phyloP scores from a whole-genome alignment of 2,888 invertebrate species.

The Acleris sparsana region DNA sequence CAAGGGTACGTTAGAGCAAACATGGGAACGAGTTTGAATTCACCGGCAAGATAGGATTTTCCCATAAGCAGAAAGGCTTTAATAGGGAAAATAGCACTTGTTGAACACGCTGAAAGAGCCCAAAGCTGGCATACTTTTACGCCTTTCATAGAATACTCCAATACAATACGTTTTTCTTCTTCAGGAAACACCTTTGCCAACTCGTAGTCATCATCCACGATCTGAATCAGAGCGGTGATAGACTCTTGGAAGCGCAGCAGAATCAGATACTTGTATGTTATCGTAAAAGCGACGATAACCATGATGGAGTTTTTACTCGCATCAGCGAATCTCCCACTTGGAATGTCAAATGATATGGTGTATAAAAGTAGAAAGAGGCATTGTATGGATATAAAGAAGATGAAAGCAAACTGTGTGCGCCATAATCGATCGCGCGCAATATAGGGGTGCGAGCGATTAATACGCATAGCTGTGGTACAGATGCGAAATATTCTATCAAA shows the following conservation, averaged over 20 bases:
- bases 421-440: constrained; percentile 46
- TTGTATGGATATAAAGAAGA: constrained; percentile 37
- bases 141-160: constrained; percentile 51
- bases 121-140: constrained; percentile 55
- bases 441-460: constrained; percentile 54
- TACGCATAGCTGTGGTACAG: constrained; percentile 45
- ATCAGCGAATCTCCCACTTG: constrained; percentile 49
- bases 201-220: constrained; percentile 57
- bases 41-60: constrained; percentile 48
- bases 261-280: constrained; percentile 54
- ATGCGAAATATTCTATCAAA: constrained; percentile 53
- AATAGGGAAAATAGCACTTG: constrained; percentile 54
- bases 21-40: constrained; percentile 53
- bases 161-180: constrained; percentile 53
- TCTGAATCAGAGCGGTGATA: constrained; percentile 49
- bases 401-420: constrained; percentile 44
- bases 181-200: constrained; percentile 43
- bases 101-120: constrained; percentile 47
- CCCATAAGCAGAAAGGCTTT: constrained; percentile 57
- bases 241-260: constrained; percentile 50
- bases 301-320: constrained; percentile 60
- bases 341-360: constrained; percentile 54
- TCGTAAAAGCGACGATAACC: constrained; percentile 52
- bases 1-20: constrained; percentile 59
- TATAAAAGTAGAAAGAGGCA: constrained; percentile 45